Percentiles rank a stretch among this genome's conserved stretches.
Evolutionary conservation across 2,797 vertebrate species (phyloP).

Genomic region (Ctenopoma multispine): DNA sequence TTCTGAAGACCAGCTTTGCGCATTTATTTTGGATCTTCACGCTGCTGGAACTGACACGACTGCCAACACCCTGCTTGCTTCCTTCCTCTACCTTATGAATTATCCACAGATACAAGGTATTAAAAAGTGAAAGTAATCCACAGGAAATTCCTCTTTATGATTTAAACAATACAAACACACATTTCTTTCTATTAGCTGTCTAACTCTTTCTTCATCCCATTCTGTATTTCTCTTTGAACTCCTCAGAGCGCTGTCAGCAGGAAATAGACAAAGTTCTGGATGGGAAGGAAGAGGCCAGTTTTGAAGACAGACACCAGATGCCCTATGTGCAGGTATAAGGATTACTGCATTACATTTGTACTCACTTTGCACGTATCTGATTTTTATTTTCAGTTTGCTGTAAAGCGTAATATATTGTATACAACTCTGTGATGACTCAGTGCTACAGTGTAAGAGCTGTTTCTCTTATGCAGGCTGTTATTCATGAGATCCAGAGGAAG

Average conservation of each 20-base stretch:
- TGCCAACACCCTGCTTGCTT: slow-evolving; percentile 33
- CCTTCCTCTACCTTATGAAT: slow-evolving; percentile 53
- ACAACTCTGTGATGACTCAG: not conserved
- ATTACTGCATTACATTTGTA: too few species aligned
- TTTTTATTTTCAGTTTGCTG: not conserved
- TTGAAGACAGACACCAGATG: slow-evolving; percentile 67
- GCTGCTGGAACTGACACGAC: slow-evolving; percentile 57
- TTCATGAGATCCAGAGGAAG: slow-evolving; percentile 74
- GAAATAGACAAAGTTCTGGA: slow-evolving; percentile 73
- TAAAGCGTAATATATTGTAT: not conserved
- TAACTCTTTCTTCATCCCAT: not conserved
- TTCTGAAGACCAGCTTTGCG: slow-evolving; percentile 52
- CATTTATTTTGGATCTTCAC: slow-evolving; percentile 35
- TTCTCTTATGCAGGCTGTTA: slow-evolving; percentile 64
- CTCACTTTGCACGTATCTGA: too few species aligned
- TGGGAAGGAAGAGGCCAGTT: slow-evolving; percentile 50
- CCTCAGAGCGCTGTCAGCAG: slow-evolving; percentile 64
- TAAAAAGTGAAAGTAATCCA: not conserved
- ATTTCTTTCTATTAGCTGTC: not conserved
- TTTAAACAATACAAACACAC: too few species aligned
- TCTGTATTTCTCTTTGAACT: too few species aligned
- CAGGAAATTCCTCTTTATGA: too few species aligned
- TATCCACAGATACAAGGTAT: slow-evolving; percentile 37
- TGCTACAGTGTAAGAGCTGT: not conserved
- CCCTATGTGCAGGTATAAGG: slow-evolving; percentile 60